Conservation (phyloP, 2,113 vertebrate genomes). For the Burhinus bistriatus region DNA sequence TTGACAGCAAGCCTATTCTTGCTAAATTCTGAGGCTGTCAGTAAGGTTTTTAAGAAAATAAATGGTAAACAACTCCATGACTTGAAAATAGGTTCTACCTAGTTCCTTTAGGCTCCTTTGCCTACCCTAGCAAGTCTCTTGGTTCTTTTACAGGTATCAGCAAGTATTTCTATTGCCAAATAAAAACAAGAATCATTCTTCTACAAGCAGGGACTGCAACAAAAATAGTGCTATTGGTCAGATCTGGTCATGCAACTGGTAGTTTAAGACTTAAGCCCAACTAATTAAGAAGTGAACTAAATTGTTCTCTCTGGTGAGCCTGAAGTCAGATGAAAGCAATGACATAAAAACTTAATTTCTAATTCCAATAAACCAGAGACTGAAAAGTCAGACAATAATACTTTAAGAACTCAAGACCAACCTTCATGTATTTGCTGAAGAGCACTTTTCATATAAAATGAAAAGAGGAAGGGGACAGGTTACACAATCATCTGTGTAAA, state of each 20-base stretch:
- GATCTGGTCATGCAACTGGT: background rate
- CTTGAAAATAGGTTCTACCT: background rate
- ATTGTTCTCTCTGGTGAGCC: background rate
- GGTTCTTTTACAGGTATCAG: background rate
- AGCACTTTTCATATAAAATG: background rate
- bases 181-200: background rate
- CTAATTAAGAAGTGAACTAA: background rate
- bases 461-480: background rate
- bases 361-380: background rate
- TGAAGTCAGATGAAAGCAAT: background rate
- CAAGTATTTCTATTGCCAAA: background rate
- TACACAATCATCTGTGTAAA: background rate
- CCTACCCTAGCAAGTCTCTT: background rate
- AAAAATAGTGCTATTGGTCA: background rate
- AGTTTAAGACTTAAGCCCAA: background rate
- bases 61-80: background rate
- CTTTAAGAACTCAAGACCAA: background rate
- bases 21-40: background rate
- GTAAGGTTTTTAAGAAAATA: background rate
- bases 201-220: background rate
- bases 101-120: background rate
- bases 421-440: background rate
- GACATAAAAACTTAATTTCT: background rate
- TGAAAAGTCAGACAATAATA: background rate
- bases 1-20: slow-evolving; percentile 36